phyloP scores from a whole-genome alignment of 2,888 invertebrate species.

The Oscheius sp. region DNA sequence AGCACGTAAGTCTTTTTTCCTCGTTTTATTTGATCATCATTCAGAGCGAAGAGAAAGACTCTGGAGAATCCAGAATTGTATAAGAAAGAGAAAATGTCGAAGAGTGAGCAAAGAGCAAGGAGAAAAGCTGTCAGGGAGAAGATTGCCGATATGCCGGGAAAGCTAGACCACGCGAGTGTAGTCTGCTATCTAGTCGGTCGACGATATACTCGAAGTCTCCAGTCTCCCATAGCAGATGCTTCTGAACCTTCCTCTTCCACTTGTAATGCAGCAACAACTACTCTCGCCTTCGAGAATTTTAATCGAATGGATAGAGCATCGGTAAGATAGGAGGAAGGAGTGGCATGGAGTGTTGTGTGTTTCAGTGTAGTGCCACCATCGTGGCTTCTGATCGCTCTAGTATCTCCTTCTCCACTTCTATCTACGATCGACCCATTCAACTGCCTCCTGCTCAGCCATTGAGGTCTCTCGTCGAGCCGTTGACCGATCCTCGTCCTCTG shows the following conservation, averaged over 20 bases:
- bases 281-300: conserved; percentile 28
- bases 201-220: conserved; percentile 3
- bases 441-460: not conserved
- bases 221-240: not conserved
- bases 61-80: conserved; percentile 84
- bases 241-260: not conserved
- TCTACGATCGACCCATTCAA: conserved; percentile 3
- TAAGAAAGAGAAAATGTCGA: conserved; percentile 63
- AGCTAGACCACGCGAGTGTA: conserved; percentile 85
- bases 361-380: conserved; percentile 26
- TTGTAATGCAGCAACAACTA: not conserved
- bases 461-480: not conserved
- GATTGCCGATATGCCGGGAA: conserved; percentile 83
- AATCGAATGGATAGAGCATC: not conserved
- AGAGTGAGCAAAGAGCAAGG: conserved; percentile 68
- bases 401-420: not conserved
- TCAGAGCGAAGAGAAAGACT: conserved; percentile 82
- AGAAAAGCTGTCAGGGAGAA: conserved; percentile 80
- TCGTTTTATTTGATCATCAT: conserved; percentile 14
- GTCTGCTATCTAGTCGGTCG: conserved; percentile 80
- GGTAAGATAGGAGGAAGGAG: conserved; percentile 9
- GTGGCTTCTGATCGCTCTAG: not conserved
- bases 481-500: conserved; percentile 25
- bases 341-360: not conserved
- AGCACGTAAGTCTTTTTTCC: conserved; percentile 38